These are phyloP conservation scores for Pterocles gutturalis DNA, from an alignment of 2,113 vertebrate species.

Conservation along the genomic window DNA sequence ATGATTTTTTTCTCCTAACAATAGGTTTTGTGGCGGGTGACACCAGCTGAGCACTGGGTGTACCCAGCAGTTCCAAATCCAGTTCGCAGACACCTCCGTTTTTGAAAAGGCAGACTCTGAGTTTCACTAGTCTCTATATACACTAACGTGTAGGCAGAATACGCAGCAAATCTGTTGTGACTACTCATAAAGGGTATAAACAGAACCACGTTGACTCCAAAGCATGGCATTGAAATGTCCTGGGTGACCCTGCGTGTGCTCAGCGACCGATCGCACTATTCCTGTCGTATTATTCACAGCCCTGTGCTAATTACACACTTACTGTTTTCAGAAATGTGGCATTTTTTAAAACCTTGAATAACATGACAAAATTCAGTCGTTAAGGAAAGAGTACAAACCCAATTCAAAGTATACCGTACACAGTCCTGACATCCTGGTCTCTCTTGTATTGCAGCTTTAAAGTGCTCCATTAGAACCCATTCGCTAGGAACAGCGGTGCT, in stretches of 20 bases:
- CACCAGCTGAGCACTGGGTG: neutral
- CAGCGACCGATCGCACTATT: neutral
- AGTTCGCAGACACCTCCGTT: fast-evolving
- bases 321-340: neutral
- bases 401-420: neutral
- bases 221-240: neutral
- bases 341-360: slow-evolving; percentile 52
- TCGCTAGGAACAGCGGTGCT: slow-evolving; percentile 74
- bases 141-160: neutral
- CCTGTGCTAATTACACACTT: neutral
- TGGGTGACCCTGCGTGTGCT: neutral
- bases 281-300: neutral
- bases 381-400: neutral
- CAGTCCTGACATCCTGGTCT: neutral
- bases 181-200: neutral
- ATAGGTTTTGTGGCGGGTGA: neutral
- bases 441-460: slow-evolving; percentile 87
- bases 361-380: neutral
- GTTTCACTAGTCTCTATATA: fast-evolving
- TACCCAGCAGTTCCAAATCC: neutral
- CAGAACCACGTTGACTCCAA: neutral
- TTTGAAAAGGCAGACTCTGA: neutral
- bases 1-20: neutral
- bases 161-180: neutral
- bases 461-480: slow-evolving; percentile 69